Percentiles rank a stretch among this genome's conserved stretches.
phyloP scores from a whole-genome alignment of 2,888 invertebrate species.

The Diarsia dahlii region DNA sequence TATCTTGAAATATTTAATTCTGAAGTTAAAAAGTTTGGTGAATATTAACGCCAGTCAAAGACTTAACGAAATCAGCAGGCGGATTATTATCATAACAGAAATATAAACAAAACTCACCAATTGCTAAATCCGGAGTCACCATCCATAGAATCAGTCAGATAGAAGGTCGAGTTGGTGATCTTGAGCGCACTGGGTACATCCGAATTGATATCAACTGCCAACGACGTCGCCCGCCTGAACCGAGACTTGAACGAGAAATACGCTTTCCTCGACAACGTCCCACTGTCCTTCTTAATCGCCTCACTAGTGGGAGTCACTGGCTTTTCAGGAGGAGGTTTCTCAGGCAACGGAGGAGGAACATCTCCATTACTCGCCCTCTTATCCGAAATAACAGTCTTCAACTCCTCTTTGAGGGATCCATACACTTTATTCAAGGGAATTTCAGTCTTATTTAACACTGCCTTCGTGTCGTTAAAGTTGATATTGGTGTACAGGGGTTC shows the following conservation, averaged over 20 bases:
- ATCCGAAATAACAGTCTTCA: slow-evolving; percentile 83
- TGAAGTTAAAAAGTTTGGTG: no score
- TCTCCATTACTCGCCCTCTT: slow-evolving; percentile 82
- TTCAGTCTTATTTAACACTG: slow-evolving; percentile 81
- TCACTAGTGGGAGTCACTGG: slow-evolving; percentile 83
- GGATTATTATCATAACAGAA: background rate
- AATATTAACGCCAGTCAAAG: no score
- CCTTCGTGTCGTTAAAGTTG: slow-evolving; percentile 78
- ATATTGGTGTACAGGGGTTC: slow-evolving; percentile 83
- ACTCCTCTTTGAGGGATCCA: slow-evolving; percentile 83
- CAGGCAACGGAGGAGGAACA: slow-evolving; percentile 81
- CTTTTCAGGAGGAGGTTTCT: slow-evolving; percentile 80
- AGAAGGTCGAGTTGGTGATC: slow-evolving; percentile 93
- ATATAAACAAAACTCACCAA: slow-evolving; percentile 77
- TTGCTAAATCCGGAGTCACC: slow-evolving; percentile 92
- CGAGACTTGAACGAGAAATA: slow-evolving; percentile 92
- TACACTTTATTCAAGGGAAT: slow-evolving; percentile 75
- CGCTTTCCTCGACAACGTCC: slow-evolving; percentile 85
- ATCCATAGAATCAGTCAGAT: slow-evolving; percentile 92
- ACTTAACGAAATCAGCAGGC: background rate
- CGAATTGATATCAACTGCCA: slow-evolving; percentile 88
- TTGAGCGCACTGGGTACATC: slow-evolving; percentile 90
- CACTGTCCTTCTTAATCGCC: slow-evolving; percentile 82
- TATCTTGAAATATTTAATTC: no score
- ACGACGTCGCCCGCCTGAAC: slow-evolving; percentile 91